A percentile compares a stretch with the other conserved stretches of the same genome.
phyloP scores from a whole-genome alignment of 2,113 vertebrate genomes.

The Dascyllus trimaculatus region DNA sequence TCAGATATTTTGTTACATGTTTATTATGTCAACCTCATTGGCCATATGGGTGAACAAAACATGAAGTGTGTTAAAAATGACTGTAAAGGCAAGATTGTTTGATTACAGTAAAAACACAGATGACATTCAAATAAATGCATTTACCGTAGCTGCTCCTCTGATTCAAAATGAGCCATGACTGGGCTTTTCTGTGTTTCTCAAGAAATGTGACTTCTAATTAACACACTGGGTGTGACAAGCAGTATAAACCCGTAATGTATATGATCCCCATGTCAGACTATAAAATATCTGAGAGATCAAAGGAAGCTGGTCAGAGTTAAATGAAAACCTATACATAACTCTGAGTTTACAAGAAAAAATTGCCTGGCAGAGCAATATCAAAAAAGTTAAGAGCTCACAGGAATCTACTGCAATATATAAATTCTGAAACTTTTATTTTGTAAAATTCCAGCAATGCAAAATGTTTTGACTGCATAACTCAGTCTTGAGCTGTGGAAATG shows the following conservation, averaged over 20 bases:
- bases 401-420: background rate
- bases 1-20: no score
- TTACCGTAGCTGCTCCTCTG: background rate
- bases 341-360: background rate
- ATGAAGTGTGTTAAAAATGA: background rate
- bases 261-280: background rate
- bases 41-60: background rate
- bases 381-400: background rate
- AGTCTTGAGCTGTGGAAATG: background rate
- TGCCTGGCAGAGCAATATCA: background rate
- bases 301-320: background rate
- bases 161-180: background rate
- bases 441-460: background rate
- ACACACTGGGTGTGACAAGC: background rate
- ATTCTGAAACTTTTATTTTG: background rate
- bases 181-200: conserved; percentile 26
- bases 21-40: background rate
- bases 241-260: background rate
- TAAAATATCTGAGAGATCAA: background rate
- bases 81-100: background rate
- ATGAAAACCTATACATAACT: background rate
- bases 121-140: background rate
- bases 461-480: background rate
- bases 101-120: background rate
- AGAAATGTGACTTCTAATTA: background rate